Base-by-base conservation (phyloP, 2,888 invertebrate genomes). In the Meiosimyza decipiens region DNA sequence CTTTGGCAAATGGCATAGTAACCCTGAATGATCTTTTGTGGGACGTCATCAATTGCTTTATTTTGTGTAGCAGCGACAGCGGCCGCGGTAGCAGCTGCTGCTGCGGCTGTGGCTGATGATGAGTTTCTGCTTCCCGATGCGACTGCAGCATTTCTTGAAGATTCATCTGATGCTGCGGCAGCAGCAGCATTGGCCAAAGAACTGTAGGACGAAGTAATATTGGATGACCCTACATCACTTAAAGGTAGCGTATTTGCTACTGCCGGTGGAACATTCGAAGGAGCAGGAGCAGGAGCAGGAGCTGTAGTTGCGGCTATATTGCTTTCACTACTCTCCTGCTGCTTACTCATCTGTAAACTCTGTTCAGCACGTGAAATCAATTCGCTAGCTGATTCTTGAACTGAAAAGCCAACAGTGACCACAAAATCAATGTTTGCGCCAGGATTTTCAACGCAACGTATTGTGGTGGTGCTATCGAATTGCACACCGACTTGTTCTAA, bases 371-470 rank as follows among this genome's bases (percentile, higher is more conserved):
- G 82, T 0, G 85, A 84, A n/a, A 87, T 86, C 2, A 87, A 77
- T 64, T 87, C 87, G 73, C 84, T 86, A 12, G 87, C 83, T 0
- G 86, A 84, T 75, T 87, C 87, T 69, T 83, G 85, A 3, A 85
- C 86, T 0, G 85, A 83, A 63, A 87, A 85, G 22, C 92, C 93
- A 66, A 93, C 92, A 22, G 93, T 92, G 40, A 94, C 94, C 76
- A 94, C 91, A 83, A 94, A 94, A 85, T 94, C 93, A 78, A 94
- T 93, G 80, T 93, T 93, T 80, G 92, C 91, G 59, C 91, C 90
- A 50, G 92, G 91, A 82, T 93, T 92, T 82, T 92, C 91, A 78
- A 92, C 92, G 81, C 94, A 92, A 80, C 92, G 92, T 79, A 94
- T 93, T 76, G 90, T 90, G 12, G 93, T 93, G 72, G 91, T 91